These are phyloP conservation scores for Gymnobelideus leadbeateri DNA, from an alignment of 2,113 vertebrate species.

Conservation along the genomic window DNA sequence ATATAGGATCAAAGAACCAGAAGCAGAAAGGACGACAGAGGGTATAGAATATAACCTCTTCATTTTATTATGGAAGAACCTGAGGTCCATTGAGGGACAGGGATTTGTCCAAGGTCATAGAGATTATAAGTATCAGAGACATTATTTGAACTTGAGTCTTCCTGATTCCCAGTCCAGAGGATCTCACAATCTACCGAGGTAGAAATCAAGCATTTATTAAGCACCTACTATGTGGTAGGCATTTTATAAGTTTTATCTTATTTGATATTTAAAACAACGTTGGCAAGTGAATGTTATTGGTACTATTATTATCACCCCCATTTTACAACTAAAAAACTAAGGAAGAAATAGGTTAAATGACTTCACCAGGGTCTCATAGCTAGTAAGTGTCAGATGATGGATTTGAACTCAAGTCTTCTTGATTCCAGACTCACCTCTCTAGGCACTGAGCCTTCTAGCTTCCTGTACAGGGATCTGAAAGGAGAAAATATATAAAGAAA, in stretches of 20 bases:
- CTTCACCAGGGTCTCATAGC: not conserved
- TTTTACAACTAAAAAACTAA: not conserved
- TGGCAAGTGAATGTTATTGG: not conserved
- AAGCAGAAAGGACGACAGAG: too few relatives aligned
- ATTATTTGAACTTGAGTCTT: not conserved
- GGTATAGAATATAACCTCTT: not conserved
- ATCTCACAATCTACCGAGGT: too few relatives aligned
- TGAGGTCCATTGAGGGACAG: not conserved
- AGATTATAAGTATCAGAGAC: not conserved
- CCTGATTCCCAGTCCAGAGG: not conserved
- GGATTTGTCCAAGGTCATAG: not conserved
- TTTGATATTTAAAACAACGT: not conserved
- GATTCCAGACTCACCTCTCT: not conserved
- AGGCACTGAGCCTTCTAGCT: not conserved
- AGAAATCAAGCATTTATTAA: not conserved
- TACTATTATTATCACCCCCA: not conserved
- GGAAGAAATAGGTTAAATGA: not conserved
- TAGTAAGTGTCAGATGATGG: not conserved
- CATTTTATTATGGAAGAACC: not conserved
- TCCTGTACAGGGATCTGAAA: not conserved
- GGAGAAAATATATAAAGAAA: not conserved
- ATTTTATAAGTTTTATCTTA: not conserved
- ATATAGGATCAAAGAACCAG: too few relatives aligned
- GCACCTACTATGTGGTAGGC: not conserved
- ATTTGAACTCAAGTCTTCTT: not conserved